Evolutionary conservation across 2,888 invertebrate species (phyloP), one percentile per base, ranked within the genome.

Genomic region (Nemotelus pantherinus): DNA sequence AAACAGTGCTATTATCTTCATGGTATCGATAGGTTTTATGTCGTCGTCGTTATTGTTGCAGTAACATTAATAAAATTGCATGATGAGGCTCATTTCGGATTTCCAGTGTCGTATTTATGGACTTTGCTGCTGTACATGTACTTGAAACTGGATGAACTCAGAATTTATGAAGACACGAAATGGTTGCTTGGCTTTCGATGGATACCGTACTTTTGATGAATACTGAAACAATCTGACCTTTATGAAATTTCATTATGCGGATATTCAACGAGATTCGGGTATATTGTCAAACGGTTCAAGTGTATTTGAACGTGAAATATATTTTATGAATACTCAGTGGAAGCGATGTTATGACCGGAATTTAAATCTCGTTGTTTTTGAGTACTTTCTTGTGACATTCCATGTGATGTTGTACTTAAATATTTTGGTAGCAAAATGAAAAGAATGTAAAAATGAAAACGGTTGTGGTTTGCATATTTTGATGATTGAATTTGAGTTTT

Each of bases 251-350:
- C 44, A 65, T 44, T 41, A 5, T 10, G 3, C 7, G 10, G 25
- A 10, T 10, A 67, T 48, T 67, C 48, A 67, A 67, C 9, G 47
- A 67, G 25, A 25, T 25, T 67, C 3, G 67, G 4, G 39, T n/a
- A 65, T 65, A 6, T 3, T 65, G 65, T 65, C 9, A 47, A 67
- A 57, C 25, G 25, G 25, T n/a, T 10, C 57, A 10, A 57, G 57
- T 10, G 25, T 57, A 2, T n/a, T 4, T 10, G 10, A 9, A 10
- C 10, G 25, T n/a, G n/a, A 67, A 25, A 48, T 25, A 48, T 41
- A 10, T 48, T 67, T 48, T 48, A 67, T 67, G 7, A 50, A 39
- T 25, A 9, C 67, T 67, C 67, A 67, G 25, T 58, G 60, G 39
- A 60, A 5, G 60, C 41, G 39, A 60, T 7, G 41, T 57, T 39